Base-by-base conservation (phyloP, 1,140 invertebrate genomes). In the Drosophila lowei region DNA sequence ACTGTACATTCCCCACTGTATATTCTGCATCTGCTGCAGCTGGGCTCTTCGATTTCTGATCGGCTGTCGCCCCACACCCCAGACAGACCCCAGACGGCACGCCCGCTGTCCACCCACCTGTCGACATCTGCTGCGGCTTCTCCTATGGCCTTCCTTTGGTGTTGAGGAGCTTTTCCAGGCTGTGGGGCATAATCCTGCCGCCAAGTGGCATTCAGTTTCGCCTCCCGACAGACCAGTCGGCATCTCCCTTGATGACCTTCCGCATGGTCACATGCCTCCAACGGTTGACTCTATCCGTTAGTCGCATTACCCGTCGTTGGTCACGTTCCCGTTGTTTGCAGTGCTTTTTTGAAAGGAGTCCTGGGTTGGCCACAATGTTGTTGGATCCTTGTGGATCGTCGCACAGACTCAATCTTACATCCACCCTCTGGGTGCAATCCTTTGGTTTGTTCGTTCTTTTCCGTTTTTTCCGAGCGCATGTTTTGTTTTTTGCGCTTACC, bases 401-500 rank as follows among this genome's bases (percentile, higher is more conserved):
- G 16, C 21, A 55, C 16, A 34, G 13, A 55, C 42, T 55, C 11
- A 11, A 13, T 13, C 5, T 2, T 43, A 5, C 3, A 4, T 3
- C 13, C 11, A 13, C 11, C 9, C 34, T 38, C 11, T 38, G 11
- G 34, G 34, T 4, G 11, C 25, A 50, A 18, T 50, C 25, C 52
- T 47, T 61, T 52, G 23, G 61, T 56, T 53, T 64, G 48, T 71
- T 66, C 18, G 71, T 57, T 55, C 53, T n/a, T 60, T 48, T 60
- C 18, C 61, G 28, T 28, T 59, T 48, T 70, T 70, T 25, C 34
- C 60, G 83, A 59, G 79, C 71, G 71, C 79, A 28, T 67, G 79
- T 41, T 75, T 79, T 61, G 52, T 52, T 81, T 70, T 70, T 68
- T 67, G 62, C 70, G 77, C 73, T 81, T 85, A 86, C 64, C 81